Evolutionary conservation across 2,797 vertebrate genomes (phyloP).

Genomic region (Falco novaeseelandiae): DNA sequence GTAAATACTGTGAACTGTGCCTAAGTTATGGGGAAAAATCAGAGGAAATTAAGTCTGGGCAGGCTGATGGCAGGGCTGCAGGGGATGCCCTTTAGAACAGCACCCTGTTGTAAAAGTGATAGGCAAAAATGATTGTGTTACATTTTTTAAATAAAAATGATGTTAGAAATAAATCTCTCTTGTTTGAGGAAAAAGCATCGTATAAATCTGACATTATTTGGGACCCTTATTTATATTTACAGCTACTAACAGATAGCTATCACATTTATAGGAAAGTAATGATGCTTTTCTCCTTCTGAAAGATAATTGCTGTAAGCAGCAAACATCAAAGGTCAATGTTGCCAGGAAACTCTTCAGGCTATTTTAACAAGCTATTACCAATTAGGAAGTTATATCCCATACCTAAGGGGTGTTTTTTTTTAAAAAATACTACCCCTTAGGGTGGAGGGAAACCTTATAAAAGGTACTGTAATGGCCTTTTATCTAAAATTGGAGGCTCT

Average conservation of each 20-base stretch:
- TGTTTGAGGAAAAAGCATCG: background rate
- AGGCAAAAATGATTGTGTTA: background rate
- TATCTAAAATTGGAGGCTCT: background rate
- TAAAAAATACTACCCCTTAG: background rate
- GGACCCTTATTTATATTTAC: background rate
- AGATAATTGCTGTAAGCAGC: background rate
- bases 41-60: background rate
- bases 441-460: background rate
- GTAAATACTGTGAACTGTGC: background rate
- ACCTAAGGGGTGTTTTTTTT: background rate
- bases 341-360: background rate
- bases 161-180: background rate
- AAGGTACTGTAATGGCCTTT: background rate
- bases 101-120: background rate
- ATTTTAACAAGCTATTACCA: background rate
- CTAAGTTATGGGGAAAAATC: background rate
- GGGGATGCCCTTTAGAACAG: background rate
- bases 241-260: background rate
- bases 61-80: background rate
- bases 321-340: conserved; percentile 2
- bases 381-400: background rate
- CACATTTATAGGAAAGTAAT: background rate
- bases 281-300: conserved; percentile 7
- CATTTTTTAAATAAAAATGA: background rate
- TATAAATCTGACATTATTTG: background rate